Base-by-base conservation (phyloP, 2,888 invertebrate species). In the Carabus problematicus region DNA sequence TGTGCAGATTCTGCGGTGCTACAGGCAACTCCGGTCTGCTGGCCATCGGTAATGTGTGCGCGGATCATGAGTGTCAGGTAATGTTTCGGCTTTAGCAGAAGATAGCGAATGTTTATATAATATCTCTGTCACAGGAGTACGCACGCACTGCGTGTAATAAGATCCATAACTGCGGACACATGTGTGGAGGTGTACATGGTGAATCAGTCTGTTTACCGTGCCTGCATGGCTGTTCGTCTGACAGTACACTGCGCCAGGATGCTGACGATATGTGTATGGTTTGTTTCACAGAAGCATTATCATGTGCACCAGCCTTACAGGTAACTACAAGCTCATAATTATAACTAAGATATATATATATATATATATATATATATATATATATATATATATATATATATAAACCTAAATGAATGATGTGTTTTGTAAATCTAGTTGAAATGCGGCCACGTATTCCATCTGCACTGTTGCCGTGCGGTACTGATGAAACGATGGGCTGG, bases 181-280 rank as follows among this genome's bases (percentile, higher is more conserved):
- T 91, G 77, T 98, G 98, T 81, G 95, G 96, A 1, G 98, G 98
- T 11, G 94, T 98, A n/a, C 85, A 88, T 19, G 90, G 90, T 73
- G 98, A 98, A 82, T 84, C 85, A 8, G 82, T 83, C 61, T 98
- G 98, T 78, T 83, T 98, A 74, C 96, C 97, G 0, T 98, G 98
- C 79, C 84, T 98, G 73, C 91, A 92, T 76, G 91, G 96, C 1
- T 97, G 97, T 78, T 83, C 83, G 12, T 77, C 83, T 0, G 80
- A 81, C 8, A 74, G 79, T 75, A 76, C 73, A 66, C 84, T 98
- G 61, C 91, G 94, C 12, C 98, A 98, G 82, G 98, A 98, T 81
- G 95, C 95, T 0, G 98, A 98, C 77, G 98, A 98, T 80, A 97
- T 98, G 95, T 98, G 98, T 83, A 98, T 98, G 95, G 95, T 98